Evolutionary conservation across 2,797 vertebrate genomes (phyloP).

Genomic region (Buceros bicornis): DNA sequence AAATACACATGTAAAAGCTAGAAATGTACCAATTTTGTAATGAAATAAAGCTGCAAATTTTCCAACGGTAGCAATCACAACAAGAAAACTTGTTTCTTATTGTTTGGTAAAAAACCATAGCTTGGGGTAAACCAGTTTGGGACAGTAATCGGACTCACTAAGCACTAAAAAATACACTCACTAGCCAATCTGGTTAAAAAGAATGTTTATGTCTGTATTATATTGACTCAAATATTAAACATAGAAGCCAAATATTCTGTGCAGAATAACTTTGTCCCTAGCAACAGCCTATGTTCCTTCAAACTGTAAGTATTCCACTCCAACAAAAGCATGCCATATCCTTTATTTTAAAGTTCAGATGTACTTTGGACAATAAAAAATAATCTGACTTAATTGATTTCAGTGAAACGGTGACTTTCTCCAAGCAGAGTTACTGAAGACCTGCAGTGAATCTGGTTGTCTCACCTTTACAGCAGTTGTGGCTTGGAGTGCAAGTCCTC

Average conservation of each 20-base stretch:
- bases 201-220: constrained; percentile 50
- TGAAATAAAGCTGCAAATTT: constrained; percentile 18
- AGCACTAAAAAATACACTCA: background rate
- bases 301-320: background rate
- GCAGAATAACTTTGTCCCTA: background rate
- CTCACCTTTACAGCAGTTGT: background rate
- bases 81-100: background rate
- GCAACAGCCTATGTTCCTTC: background rate
- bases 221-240: constrained; percentile 57
- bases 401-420: background rate
- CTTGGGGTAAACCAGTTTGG: background rate
- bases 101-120: background rate
- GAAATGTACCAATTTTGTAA: background rate
- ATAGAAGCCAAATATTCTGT: constrained; percentile 36
- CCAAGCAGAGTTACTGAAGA: background rate
- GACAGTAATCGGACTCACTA: background rate
- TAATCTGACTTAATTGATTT: background rate
- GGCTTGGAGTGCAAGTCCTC: background rate
- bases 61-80: background rate
- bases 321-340: background rate
- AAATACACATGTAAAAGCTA: background rate
- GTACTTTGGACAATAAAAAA: background rate
- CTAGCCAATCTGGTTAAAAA: constrained; percentile 54
- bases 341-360: background rate
- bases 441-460: background rate